phyloP scores from a whole-genome alignment of 1,140 invertebrate species.

The Caenorhabditis latens region DNA sequence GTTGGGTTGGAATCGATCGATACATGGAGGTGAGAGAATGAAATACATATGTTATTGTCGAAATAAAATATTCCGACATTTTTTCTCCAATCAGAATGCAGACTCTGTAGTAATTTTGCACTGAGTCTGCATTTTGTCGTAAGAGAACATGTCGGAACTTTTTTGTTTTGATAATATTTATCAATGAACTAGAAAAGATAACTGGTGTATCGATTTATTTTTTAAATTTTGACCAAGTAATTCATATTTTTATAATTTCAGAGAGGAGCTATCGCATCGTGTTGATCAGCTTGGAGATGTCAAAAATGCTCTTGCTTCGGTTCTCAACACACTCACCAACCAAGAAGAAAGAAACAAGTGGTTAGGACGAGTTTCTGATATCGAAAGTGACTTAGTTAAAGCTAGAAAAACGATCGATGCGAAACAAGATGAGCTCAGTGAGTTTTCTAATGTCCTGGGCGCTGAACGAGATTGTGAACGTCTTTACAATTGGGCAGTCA shows the following conservation, averaged over 20 bases:
- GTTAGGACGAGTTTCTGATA: neutral
- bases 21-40: neutral
- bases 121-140: too few species aligned
- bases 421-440: conserved; percentile 36
- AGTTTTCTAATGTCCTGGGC: neutral
- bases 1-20: conserved; percentile 38
- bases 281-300: conserved; percentile 12
- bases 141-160: neutral
- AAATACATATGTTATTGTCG: too few species aligned
- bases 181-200: too few species aligned
- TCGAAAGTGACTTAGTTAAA: conserved; percentile 16
- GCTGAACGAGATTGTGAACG: conserved; percentile 22
- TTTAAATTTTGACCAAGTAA: too few species aligned
- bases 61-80: too few species aligned
- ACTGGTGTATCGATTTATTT: too few species aligned
- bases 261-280: conserved; percentile 41
- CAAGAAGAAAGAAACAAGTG: conserved; percentile 4
- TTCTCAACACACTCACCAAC: neutral
- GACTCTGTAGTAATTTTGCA: too few species aligned
- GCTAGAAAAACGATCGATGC: conserved; percentile 35
- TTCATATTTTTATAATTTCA: neutral
- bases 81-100: too few species aligned
- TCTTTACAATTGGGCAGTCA: neutral
- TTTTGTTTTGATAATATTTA: too few species aligned
- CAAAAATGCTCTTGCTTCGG: conserved; percentile 13